Conservation (phyloP, 2,797 vertebrate species). For the Cuniculus paca region DNA sequence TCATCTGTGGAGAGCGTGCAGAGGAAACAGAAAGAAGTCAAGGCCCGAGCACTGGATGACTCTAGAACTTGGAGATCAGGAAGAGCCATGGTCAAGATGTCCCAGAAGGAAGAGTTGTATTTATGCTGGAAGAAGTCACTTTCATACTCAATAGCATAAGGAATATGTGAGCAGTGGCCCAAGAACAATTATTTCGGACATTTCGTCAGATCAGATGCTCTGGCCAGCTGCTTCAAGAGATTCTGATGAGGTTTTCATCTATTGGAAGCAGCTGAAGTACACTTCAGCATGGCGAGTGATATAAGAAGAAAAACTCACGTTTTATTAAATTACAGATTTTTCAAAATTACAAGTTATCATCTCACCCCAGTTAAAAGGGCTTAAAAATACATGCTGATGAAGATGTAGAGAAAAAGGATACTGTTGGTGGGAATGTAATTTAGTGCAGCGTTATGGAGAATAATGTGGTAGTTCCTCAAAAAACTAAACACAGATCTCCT, state of each 20-base stretch:
- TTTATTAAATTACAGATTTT: neutral
- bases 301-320: neutral
- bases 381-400: neutral
- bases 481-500: neutral
- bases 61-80: neutral
- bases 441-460: neutral
- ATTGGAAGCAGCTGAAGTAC: neutral
- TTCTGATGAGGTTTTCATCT: neutral
- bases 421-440: neutral
- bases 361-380: neutral
- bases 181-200: neutral
- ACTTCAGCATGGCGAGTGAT: neutral
- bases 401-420: neutral
- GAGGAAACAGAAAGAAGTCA: neutral
- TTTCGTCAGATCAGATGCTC: neutral
- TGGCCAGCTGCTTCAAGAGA: neutral
- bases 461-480: neutral
- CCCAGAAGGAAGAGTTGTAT: neutral
- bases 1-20: neutral
- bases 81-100: neutral
- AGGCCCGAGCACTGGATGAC: neutral
- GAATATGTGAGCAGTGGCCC: neutral
- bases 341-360: neutral
- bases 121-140: neutral
- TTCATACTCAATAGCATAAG: neutral